Percentiles rank a stretch among this genome's conserved stretches.
phyloP scores from a whole-genome alignment of 2,888 invertebrate genomes.

The Tholera decimalis region DNA sequence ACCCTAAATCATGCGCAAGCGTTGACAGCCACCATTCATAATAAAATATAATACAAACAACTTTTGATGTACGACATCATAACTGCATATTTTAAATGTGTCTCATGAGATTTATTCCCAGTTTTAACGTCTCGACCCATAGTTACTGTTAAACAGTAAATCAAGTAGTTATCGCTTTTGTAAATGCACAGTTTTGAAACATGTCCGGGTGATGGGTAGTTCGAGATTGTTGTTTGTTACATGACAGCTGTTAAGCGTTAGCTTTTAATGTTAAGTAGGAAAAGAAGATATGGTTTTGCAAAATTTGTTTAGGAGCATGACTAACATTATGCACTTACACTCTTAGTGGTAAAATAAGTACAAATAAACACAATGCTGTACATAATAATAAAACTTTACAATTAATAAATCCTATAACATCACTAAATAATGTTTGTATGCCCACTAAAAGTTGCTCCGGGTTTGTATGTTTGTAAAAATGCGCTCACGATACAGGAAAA shows the following conservation, averaged over 20 bases:
- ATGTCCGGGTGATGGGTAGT: constrained; percentile 26
- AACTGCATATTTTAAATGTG: constrained; percentile 45
- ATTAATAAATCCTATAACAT: too few relatives aligned
- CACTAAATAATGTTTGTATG: too few relatives aligned
- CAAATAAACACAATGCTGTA: too few relatives aligned
- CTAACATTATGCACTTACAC: not conserved
- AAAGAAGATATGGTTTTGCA: constrained; percentile 6
- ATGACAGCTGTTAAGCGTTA: constrained; percentile 24
- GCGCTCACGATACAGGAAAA: too few relatives aligned
- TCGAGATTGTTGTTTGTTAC: constrained; percentile 36
- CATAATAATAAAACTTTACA: too few relatives aligned
- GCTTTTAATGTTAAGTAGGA: constrained; percentile 20
- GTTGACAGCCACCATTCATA: constrained; percentile 28
- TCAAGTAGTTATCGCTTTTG: constrained; percentile 48
- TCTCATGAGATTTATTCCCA: constrained; percentile 46
- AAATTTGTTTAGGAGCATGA: not conserved
- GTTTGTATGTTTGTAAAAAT: too few relatives aligned
- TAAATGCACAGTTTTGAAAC: constrained; percentile 32
- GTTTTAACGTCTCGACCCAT: constrained; percentile 44
- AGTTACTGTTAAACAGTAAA: constrained; percentile 50
- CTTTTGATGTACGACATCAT: constrained; percentile 46
- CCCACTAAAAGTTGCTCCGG: too few relatives aligned
- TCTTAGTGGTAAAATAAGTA: too few relatives aligned
- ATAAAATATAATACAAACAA: constrained; percentile 31
- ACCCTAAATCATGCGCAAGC: constrained; percentile 11